Evolutionary conservation across 1,140 invertebrate genomes (phyloP), one percentile per base, ranked within the genome.

Genomic region (Macrobrachium rosenbergii): DNA sequence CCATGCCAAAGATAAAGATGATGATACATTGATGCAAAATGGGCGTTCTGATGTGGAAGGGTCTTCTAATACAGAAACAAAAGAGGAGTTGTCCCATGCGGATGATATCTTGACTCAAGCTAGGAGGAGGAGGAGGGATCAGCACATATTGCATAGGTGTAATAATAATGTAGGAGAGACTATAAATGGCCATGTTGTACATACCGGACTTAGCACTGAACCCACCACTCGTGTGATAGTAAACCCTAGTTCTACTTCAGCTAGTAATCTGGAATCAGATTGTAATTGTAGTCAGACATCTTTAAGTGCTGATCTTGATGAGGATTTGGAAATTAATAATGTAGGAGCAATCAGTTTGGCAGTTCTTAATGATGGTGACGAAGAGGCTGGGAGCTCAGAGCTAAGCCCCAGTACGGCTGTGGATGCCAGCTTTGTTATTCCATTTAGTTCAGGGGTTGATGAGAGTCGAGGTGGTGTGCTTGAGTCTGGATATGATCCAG

Each of bases 21-120:
- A 63, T 76, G 58, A 83, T 28, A 60, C 23, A 19, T 19, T 45
- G 16, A 23, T n/a, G n/a, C 69, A 63, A 14, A 23, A 17, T 21
- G 73, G 37, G 23, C 64, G 6, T 37, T 52, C 12, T 78, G 62
- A 21, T 21, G 52, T 64, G 10, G 43, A n/a, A 37, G 43, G 63
- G 19, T 62, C 67, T 16, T 58, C 37, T 69, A 10, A 21, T 11
- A 77, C 52, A 63, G 43, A 43, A 43, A 85, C 45, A 52, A 67
- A 85, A 58, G 21, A 62, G 63, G 73, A 52, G 43, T 58, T 67
- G 43, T 58, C 83, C 83, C 45, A 58, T 85, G 83, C 23, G 67
- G 78, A 87, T 87, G 69, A 87, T 87, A 52, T 82, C 67, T 73
- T 80, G 85, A 87, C 85, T 87, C 85, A 87, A 87, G 85, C 67